Conservation (phyloP, 2,113 vertebrate genomes). For the Nothocercus julius region DNA sequence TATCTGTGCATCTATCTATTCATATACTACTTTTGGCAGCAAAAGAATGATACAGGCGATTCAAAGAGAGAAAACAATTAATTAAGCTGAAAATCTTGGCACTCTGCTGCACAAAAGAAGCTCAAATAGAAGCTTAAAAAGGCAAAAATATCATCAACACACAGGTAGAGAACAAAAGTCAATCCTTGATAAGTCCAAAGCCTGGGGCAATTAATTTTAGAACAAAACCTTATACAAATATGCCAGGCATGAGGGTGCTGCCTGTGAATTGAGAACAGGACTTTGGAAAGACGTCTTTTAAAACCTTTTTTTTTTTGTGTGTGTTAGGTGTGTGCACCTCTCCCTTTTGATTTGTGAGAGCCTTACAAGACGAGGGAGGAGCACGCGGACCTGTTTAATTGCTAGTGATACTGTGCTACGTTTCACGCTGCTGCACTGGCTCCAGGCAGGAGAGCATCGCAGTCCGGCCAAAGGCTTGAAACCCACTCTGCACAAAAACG, state of each 20-base stretch:
- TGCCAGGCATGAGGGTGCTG: background rate
- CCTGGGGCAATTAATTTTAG: constrained; percentile 4
- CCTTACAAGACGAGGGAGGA: constrained; percentile 36
- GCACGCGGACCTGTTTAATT: constrained; percentile 30
- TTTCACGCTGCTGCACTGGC: constrained; percentile 57
- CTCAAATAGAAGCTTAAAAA: background rate
- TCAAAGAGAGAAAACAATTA: background rate
- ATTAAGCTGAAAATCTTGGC: background rate
- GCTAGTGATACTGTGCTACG: constrained; percentile 33
- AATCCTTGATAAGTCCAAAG: constrained; percentile 2
- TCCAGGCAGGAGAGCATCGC: constrained; percentile 41
- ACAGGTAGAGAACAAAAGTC: constrained; percentile 3
- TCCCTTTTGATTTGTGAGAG: constrained; percentile 38
- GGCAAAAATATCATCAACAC: background rate
- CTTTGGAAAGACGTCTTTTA: constrained; percentile 43
- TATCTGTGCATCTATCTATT: background rate
- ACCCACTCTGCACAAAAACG: background rate
- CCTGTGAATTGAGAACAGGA: constrained; percentile 24
- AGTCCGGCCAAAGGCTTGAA: constrained; percentile 44
- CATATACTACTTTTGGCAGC: background rate
- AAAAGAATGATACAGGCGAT: background rate
- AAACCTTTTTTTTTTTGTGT: constrained; percentile 14
- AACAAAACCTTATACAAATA: constrained; percentile 35
- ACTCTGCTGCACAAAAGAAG: background rate
- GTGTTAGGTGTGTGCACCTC: constrained; percentile 25